Conservation (phyloP, 2,888 invertebrate genomes). For the Archips xylosteana region DNA sequence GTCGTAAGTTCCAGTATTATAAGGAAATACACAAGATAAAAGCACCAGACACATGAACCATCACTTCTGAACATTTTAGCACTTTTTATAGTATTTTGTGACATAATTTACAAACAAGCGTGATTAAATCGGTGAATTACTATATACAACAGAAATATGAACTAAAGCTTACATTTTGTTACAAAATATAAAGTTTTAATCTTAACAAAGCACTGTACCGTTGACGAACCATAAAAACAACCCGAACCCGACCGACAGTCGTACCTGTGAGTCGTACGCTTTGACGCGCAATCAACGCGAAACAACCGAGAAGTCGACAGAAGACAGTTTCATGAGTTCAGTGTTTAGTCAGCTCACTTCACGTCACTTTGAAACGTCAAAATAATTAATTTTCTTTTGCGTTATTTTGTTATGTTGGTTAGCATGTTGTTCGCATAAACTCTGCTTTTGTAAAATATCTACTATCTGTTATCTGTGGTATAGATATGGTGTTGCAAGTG, state of each 20-base stretch:
- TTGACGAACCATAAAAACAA: constrained; percentile 29
- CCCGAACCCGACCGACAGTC: constrained; percentile 23
- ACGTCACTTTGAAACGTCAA: constrained; percentile 15
- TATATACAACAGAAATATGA: constrained; percentile 27
- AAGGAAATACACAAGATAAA: constrained; percentile 66
- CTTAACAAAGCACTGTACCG: constrained; percentile 35
- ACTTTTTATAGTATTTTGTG: constrained; percentile 46
- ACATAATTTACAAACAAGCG: constrained; percentile 37
- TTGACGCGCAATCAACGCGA: constrained; percentile 36
- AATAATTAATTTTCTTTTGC: not conserved
- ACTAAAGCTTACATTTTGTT: constrained; percentile 39
- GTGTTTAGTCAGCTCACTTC: constrained; percentile 28
- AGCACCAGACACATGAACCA: constrained; percentile 67
- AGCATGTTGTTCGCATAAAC: not conserved
- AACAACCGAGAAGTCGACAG: constrained; percentile 9
- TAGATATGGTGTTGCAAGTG: not conserved
- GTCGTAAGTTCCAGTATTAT: constrained; percentile 74
- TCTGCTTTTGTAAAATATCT: not conserved
- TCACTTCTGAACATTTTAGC: constrained; percentile 71
- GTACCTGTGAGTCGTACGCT: not conserved
- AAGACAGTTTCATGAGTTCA: not conserved
- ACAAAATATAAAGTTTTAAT: constrained; percentile 33
- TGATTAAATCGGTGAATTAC: constrained; percentile 20
- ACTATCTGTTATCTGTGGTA: constrained; percentile 23
- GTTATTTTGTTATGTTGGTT: constrained; percentile 14